Conservation (phyloP, 2,113 vertebrate species). For the Pipa parva region DNA sequence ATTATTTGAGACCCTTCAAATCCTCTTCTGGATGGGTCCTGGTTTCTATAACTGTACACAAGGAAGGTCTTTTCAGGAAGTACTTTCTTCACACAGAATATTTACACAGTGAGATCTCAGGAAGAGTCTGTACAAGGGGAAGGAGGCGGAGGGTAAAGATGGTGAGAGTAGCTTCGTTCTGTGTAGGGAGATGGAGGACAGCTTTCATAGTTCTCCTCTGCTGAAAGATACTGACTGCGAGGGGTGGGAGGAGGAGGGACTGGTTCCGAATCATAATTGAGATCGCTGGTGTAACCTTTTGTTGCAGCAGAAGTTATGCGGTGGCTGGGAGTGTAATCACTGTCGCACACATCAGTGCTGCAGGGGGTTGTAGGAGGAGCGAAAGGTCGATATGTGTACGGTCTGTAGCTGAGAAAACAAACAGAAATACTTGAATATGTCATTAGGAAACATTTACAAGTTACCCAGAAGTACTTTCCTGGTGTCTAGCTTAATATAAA, state of each 20-base stretch:
- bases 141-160: constrained; percentile 89
- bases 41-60: constrained; percentile 62
- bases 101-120: constrained; percentile 83
- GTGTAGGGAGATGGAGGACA: constrained; percentile 94
- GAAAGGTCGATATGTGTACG: constrained; percentile 92
- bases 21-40: background rate
- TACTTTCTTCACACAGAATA: constrained; percentile 73
- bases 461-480: no score
- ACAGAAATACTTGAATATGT: no score
- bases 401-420: constrained; percentile 71
- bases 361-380: constrained; percentile 95
- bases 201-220: constrained; percentile 97
- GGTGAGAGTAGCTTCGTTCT: constrained; percentile 92
- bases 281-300: constrained; percentile 90
- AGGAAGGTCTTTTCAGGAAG: constrained; percentile 27
- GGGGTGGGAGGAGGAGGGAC: constrained; percentile 91
- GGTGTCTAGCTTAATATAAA: no score
- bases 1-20: background rate
- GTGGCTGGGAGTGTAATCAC: constrained; percentile 89
- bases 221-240: constrained; percentile 92
- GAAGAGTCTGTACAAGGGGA: constrained; percentile 97
- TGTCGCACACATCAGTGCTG: constrained; percentile 95
- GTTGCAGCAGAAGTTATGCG: constrained; percentile 56
- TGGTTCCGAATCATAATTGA: constrained; percentile 96
- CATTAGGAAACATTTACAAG: background rate